Evolutionary conservation across 53 echinoderm and acorn worm species (phyloP).

Genomic region (Stichopus horrens): DNA sequence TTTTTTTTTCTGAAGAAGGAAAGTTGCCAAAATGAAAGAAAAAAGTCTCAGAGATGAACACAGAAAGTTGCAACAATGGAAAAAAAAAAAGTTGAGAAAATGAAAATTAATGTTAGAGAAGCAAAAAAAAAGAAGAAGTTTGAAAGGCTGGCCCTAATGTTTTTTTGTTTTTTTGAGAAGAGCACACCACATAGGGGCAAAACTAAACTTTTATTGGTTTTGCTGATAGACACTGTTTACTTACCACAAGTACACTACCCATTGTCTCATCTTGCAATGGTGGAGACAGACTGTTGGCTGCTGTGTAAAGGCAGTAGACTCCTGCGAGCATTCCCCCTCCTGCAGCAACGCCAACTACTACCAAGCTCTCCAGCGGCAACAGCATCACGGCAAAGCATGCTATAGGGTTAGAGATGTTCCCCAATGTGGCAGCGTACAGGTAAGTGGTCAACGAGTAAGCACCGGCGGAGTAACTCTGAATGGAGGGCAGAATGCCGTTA

Average conservation of each 20-base stretch:
- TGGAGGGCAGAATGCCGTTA: slow-evolving; percentile 85
- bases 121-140: too few relatives aligned
- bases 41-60: too few relatives aligned
- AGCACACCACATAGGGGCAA: too few relatives aligned
- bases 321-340: slow-evolving; percentile 52
- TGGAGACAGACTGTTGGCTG: slow-evolving; percentile 78
- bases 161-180: too few relatives aligned
- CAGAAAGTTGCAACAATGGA: too few relatives aligned
- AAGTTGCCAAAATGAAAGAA: too few relatives aligned
- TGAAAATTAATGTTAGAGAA: too few relatives aligned
- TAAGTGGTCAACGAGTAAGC: slow-evolving; percentile 83
- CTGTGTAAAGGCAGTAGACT: slow-evolving; percentile 75
- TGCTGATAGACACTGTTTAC: slow-evolving; percentile 10
- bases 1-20: too few relatives aligned
- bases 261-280: slow-evolving; percentile 65
- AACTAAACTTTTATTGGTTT: too few relatives aligned
- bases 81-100: too few relatives aligned
- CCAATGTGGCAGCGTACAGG: slow-evolving; percentile 77
- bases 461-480: slow-evolving; percentile 85
- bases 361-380: slow-evolving; percentile 59
- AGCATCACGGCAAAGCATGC: slow-evolving; percentile 81
- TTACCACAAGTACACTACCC: slow-evolving; percentile 83
- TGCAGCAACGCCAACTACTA: slow-evolving; percentile 49
- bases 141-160: too few relatives aligned
- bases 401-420: slow-evolving; percentile 77